Conservation (phyloP, 2,113 vertebrate species). For the Odontesthes bonariensis region DNA sequence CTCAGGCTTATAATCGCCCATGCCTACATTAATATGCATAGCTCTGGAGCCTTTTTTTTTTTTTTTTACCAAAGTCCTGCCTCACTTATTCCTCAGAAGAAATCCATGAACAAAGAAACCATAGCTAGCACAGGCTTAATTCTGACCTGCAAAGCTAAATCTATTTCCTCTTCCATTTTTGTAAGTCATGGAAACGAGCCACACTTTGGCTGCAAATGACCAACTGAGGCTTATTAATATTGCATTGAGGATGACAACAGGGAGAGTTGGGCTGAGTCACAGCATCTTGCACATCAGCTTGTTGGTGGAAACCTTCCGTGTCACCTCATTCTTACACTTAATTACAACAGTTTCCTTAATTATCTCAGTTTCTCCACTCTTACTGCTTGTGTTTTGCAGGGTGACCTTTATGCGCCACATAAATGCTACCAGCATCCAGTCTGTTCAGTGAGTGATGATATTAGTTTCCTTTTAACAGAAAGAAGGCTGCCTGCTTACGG, state of each 20-base stretch:
- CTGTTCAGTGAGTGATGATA: slow-evolving; percentile 66
- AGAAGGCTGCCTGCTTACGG: slow-evolving; percentile 67
- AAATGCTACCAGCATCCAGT: slow-evolving; percentile 73
- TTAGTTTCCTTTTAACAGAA: slow-evolving; percentile 70
- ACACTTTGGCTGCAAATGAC: slow-evolving; percentile 59
- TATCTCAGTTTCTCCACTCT: slow-evolving; percentile 67
- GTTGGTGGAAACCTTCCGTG: slow-evolving; percentile 57
- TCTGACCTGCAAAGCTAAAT: slow-evolving; percentile 68
- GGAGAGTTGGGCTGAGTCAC: slow-evolving; percentile 72
- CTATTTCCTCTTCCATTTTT: slow-evolving; percentile 69
- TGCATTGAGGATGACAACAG: slow-evolving; percentile 52
- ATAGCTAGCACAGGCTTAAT: slow-evolving; percentile 60
- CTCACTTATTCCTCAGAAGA: slow-evolving; percentile 27
- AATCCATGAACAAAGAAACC: slow-evolving; percentile 45
- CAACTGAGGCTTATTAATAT: slow-evolving; percentile 71
- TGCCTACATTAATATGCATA: slow-evolving; percentile 69
- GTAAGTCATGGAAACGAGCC: slow-evolving; percentile 62
- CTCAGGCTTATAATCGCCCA: slow-evolving; percentile 41
- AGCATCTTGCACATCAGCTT: slow-evolving; percentile 44
- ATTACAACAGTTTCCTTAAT: slow-evolving; percentile 82
- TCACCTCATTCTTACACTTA: slow-evolving; percentile 67
- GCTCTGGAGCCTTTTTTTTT: slow-evolving; percentile 20
- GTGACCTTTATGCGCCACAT: slow-evolving; percentile 80
- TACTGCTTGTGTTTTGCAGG: slow-evolving; percentile 60
- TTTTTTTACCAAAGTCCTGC: slow-evolving; percentile 29